phyloP scores from a whole-genome alignment of 2,797 vertebrate genomes.

The Amblyopsis hoosieri region DNA sequence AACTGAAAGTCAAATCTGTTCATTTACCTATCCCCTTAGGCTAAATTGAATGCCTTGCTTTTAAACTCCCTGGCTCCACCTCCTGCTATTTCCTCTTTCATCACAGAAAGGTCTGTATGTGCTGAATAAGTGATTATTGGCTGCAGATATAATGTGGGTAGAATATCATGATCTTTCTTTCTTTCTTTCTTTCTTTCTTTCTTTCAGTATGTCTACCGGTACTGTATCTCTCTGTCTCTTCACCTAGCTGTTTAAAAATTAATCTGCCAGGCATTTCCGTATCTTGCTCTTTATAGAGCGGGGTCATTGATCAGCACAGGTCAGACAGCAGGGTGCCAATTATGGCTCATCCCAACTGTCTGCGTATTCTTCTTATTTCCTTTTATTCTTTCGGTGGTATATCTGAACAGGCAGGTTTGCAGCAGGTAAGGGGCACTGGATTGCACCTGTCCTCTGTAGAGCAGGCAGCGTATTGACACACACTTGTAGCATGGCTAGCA shows the following conservation, averaged over 20 bases:
- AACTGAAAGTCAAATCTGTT: too few species aligned
- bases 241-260: constrained; percentile 41
- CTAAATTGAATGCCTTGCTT: too few species aligned
- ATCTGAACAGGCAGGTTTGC: constrained; percentile 37
- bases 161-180: constrained; percentile 6
- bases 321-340: constrained; percentile 80
- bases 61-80: not conserved
- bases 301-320: constrained; percentile 71
- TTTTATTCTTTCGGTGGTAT: constrained; percentile 49
- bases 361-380: too few species aligned
- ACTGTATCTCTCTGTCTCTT: too few species aligned
- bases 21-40: too few species aligned
- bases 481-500: constrained; percentile 2
- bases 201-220: too few species aligned
- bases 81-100: not conserved
- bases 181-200: too few species aligned
- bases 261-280: constrained; percentile 65
- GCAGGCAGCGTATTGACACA: constrained; percentile 42
- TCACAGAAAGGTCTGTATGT: not conserved
- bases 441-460: constrained; percentile 36
- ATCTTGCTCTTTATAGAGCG: constrained; percentile 57
- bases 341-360: constrained; percentile 54
- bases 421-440: constrained; percentile 35
- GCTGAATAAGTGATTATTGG: not conserved
- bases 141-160: not conserved